Evolutionary conservation across 2,113 vertebrate genomes (phyloP), one percentile per base, ranked within the genome.

Genomic region (Synchiropus splendidus): DNA sequence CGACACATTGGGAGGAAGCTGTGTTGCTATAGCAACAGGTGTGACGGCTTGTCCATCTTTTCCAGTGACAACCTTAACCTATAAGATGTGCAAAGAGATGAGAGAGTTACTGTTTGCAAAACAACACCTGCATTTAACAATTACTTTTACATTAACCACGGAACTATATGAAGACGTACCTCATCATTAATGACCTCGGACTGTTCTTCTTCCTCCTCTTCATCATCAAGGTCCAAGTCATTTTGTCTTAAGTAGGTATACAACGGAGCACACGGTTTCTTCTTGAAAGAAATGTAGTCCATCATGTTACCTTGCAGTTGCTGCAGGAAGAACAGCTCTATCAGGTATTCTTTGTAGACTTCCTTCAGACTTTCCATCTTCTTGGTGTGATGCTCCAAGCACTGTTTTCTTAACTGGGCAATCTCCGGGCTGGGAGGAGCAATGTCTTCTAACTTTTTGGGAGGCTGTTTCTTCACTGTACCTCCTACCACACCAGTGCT

Each of bases 241-340:
- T 92, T 97, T 54, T 98, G 95, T 67, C 89, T 82, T 45, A 99
- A 80, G 60, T 95, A 99, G 1, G 89, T 89, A 64, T 92, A 93
- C 35, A 97, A 75, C 0, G 91, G 89, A 64, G 89, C 83, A 58
- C 90, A 95, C 1, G 89, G 93, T 41, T 97, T 99, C 85, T 94
- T 96, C 78, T 90, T 96, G 51, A 99, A 99, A 18, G 92, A 87
- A 18, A 97, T 31, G 45, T 93, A 99, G 67, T 99, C 95, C 95
- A 98, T 98, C 93, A 99, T 99, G 63, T 99, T 99, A 15, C 95
- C 95, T 68, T 98, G 93, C 16, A 93, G 88, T 58, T 99, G 94
- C 45, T 98, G 95, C 58, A 99, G 74, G 72, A 99, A 99, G 77
- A 99, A 99, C 15, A 99, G 80, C 64, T 99, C 95, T 1, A 95